phyloP scores from a whole-genome alignment of 2,888 invertebrate species.

The Portevinia maculata region DNA sequence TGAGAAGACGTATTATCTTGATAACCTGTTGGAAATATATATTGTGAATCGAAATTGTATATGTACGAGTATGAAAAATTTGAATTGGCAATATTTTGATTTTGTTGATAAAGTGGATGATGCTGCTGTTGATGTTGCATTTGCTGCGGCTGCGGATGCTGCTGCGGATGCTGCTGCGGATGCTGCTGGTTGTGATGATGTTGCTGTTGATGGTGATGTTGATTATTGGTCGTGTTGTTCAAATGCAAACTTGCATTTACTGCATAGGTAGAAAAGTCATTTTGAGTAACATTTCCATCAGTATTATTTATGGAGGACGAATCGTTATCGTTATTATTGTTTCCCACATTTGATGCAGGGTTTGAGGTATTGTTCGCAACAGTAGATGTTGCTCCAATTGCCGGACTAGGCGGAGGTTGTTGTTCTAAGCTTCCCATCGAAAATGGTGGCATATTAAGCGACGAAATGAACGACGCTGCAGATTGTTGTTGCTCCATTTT shows the following conservation, averaged over 20 bases:
- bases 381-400: constrained; percentile 79
- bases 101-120: constrained; percentile 79
- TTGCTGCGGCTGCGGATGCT: constrained; percentile 79
- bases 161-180: constrained; percentile 77
- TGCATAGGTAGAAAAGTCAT: constrained; percentile 82
- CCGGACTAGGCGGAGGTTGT: constrained; percentile 88
- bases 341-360: constrained; percentile 56
- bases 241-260: constrained; percentile 80
- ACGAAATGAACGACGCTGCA: constrained; percentile 92
- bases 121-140: constrained; percentile 80
- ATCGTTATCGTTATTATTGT: constrained; percentile 70
- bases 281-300: constrained; percentile 67
- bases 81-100: constrained; percentile 81
- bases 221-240: constrained; percentile 74
- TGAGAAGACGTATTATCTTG: constrained; percentile 83
- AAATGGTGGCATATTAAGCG: constrained; percentile 94
- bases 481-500: constrained; percentile 93
- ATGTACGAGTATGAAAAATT: constrained; percentile 83
- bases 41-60: constrained; percentile 85
- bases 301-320: constrained; percentile 72
- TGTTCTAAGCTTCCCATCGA: constrained; percentile 87
- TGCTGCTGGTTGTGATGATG: constrained; percentile 78
- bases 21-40: constrained; percentile 83
- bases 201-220: constrained; percentile 71
- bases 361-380: constrained; percentile 75